Evolutionary conservation across 2,888 invertebrate genomes (phyloP), one percentile per base, ranked within the genome.

Genomic region (Diplolepis rosae): DNA sequence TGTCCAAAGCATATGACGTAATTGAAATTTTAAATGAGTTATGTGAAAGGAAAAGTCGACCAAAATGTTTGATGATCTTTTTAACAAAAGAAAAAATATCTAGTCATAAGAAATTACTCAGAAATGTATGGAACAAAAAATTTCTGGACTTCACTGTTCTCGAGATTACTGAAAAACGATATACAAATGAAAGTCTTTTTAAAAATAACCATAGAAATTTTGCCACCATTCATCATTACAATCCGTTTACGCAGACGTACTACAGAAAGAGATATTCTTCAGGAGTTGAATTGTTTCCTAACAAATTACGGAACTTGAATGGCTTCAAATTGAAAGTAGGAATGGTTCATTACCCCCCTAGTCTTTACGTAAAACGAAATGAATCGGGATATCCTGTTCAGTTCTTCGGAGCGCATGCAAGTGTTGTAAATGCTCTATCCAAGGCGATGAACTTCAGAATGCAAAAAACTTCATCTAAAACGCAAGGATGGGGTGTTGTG

Each of bases 131-230:
- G 54, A 32, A 1, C 1, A 15, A 54, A 5, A 6, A 2, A 9
- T 54, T 32, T 54, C 9, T 54, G 9, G 54, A 54, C 32, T 18
- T 54, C n/a, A 54, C 54, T 18, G 32, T 54, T 7, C 30, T 54
- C 4, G 32, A 32, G 30, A 9, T 54, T 11, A 3, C 4, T 18
- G 18, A 32, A 7, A 15, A 13, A 51, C 11, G n/a, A 13, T n/a
- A 5, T 0, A 28, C 4, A 28, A n/a, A 6, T 51, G 4, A n/a
- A 13, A 11, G 4, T 5, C 1, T 11, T n/a, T n/a, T 5, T 2
- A 1, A 4, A 5, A 42, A 7, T 15, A 4, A 42, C 4, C 13
- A 42, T 4, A n/a, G 5, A 5, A 42, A 42, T 1, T n/a, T n/a
- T 6, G 5, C 15, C 1, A 42, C 4, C 1, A 13, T n/a, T n/a